These are phyloP conservation scores for Sturnira hondurensis DNA, from an alignment of 2,113 vertebrate species.

Conservation along the genomic window DNA sequence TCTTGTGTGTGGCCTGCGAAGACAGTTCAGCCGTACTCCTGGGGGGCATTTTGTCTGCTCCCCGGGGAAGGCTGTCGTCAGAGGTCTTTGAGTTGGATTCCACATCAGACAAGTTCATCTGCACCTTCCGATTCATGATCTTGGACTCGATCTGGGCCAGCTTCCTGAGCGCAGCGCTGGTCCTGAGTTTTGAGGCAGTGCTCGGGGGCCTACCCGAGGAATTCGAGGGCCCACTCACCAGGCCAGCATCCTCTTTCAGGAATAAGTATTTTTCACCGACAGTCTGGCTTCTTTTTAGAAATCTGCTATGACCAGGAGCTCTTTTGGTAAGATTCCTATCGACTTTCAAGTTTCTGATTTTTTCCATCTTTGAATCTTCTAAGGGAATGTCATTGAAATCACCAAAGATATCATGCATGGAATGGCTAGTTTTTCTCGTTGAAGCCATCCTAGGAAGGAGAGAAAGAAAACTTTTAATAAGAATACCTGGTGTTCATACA, in stretches of 20 bases:
- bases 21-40: accelerated
- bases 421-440: background rate
- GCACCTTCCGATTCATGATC: slow-evolving; percentile 68
- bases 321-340: background rate
- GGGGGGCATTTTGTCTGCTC: accelerated
- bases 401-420: background rate
- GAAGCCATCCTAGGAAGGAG: background rate
- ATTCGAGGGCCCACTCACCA: accelerated
- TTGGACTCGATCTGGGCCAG: slow-evolving; percentile 82
- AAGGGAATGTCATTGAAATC: slow-evolving; percentile 46
- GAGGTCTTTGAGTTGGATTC: background rate
- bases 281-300: slow-evolving; percentile 79
- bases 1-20: background rate
- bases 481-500: background rate
- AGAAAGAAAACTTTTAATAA: background rate
- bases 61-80: accelerated
- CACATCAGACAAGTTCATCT: background rate
- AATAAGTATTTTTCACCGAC: background rate
- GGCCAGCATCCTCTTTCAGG: accelerated
- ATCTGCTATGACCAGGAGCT: slow-evolving; percentile 63
- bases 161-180: slow-evolving; percentile 72
- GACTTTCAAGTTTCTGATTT: background rate
- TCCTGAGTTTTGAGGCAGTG: background rate
- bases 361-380: slow-evolving; percentile 37
- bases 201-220: accelerated